Evolutionary conservation across 1,140 invertebrate genomes (phyloP).

Genomic region (Idris sp.): DNA sequence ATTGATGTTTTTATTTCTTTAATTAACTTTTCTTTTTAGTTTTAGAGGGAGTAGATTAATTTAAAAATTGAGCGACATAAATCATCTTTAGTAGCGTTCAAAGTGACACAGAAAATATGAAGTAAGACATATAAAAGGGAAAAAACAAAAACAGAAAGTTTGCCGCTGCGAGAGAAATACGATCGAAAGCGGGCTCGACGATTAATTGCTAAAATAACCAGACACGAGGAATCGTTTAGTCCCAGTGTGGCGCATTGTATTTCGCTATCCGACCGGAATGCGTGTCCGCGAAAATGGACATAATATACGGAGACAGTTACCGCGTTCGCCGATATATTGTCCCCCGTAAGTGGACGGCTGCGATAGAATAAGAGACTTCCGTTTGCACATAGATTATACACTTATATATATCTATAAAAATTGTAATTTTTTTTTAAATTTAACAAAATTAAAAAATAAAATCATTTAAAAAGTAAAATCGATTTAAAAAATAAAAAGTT

Average conservation of each 20-base stretch:
- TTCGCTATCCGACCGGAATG: constrained; percentile 66
- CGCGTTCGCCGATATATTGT: constrained; percentile 70
- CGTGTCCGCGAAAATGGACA: constrained; percentile 68
- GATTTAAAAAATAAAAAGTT: too few relatives aligned
- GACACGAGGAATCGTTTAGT: constrained; percentile 75
- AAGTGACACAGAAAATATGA: constrained; percentile 33
- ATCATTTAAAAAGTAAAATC: too few relatives aligned
- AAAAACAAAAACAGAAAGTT: constrained; percentile 33
- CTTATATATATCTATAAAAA: constrained; percentile 39
- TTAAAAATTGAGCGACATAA: constrained; percentile 30
- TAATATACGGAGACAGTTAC: constrained; percentile 75
- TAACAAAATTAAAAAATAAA: too few relatives aligned
- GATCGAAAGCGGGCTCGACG: constrained; percentile 40
- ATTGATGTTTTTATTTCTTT: too few relatives aligned
- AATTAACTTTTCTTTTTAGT: too few relatives aligned
- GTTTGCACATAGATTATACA: constrained; percentile 38
- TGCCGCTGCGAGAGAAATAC: constrained; percentile 32
- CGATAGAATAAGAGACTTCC: constrained; percentile 50
- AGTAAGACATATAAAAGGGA: constrained; percentile 19
- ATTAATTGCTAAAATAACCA: constrained; percentile 75
- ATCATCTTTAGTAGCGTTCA: constrained; percentile 23
- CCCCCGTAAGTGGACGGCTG: constrained; percentile 65
- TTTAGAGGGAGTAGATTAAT: too few relatives aligned
- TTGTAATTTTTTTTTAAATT: too few relatives aligned
- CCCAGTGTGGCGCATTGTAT: constrained; percentile 67